phyloP scores from a whole-genome alignment of 92 coral and sea anemone species.

The Umimayanthus kanabou region DNA sequence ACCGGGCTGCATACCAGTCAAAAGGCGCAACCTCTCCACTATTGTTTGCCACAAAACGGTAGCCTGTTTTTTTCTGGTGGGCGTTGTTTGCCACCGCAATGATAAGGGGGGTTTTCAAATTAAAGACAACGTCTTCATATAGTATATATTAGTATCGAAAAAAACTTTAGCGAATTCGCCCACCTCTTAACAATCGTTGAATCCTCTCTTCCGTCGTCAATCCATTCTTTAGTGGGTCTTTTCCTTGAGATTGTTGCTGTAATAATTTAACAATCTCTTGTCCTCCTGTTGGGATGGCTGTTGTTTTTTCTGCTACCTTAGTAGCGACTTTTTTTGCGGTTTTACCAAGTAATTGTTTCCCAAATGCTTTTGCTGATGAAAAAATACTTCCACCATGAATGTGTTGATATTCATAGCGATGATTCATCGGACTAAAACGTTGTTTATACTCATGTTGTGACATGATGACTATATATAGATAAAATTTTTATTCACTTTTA shows the following conservation, averaged over 20 bases:
- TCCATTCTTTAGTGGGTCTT: background rate
- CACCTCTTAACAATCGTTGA: too few relatives aligned
- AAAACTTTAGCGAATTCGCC: too few relatives aligned
- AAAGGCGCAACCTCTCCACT: too few relatives aligned
- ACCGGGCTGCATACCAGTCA: too few relatives aligned
- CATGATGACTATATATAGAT: too few relatives aligned
- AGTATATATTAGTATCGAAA: too few relatives aligned
- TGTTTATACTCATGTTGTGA: constrained; percentile 31
- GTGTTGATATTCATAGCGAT: constrained; percentile 29
- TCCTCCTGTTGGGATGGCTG: background rate
- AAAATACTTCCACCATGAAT: constrained; percentile 37
- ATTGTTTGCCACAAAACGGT: too few relatives aligned
- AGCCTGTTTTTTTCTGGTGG: too few relatives aligned
- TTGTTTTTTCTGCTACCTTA: background rate
- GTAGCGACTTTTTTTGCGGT: constrained; percentile 9
- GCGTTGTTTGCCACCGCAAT: background rate
- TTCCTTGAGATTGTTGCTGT: background rate
- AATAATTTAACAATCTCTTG: background rate
- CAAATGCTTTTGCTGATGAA: too few relatives aligned
- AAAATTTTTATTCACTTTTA: too few relatives aligned
- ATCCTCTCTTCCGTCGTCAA: constrained; percentile 6
- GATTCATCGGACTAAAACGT: constrained; percentile 27
- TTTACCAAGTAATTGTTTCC: constrained; percentile 29
- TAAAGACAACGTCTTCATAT: too few relatives aligned
- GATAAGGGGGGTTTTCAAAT: background rate